phyloP scores from a whole-genome alignment of 2,113 vertebrate species.

The Myrmecophaga tridactyla region DNA sequence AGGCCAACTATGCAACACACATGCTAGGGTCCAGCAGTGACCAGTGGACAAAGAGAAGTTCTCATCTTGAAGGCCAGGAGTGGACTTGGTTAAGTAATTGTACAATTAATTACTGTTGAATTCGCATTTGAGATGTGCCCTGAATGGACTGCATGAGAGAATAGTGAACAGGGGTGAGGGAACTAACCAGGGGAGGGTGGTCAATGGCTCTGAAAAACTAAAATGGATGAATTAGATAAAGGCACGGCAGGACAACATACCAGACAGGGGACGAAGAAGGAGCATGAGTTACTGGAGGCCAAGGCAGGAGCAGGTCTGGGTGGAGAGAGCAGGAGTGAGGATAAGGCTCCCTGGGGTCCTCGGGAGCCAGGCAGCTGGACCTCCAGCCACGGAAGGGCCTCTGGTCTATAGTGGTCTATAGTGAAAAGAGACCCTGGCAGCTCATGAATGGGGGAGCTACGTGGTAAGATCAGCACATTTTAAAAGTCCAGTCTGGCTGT shows the following conservation, averaged over 20 bases:
- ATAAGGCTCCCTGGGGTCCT: not conserved
- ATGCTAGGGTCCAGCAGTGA: not conserved
- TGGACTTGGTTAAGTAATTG: not conserved
- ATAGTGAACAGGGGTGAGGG: not conserved
- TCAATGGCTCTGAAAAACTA: not conserved
- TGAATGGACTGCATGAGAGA: not conserved
- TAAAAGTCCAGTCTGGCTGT: not conserved
- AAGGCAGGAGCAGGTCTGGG: too few species aligned
- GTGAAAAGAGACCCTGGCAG: not conserved
- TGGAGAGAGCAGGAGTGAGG: not conserved
- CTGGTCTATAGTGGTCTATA: not conserved
- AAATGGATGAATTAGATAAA: not conserved
- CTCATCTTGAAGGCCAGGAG: not conserved
- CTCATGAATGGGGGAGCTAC: not conserved
- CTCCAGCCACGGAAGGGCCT: not conserved
- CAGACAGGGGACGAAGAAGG: not conserved
- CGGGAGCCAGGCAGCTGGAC: too few species aligned
- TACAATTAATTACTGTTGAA: not conserved
- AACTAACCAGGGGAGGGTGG: too few species aligned
- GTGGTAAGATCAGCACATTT: not conserved
- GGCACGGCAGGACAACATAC: not conserved
- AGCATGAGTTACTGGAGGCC: not conserved
- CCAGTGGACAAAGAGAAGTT: not conserved
- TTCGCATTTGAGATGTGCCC: not conserved
- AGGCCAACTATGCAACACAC: too few species aligned